Evolutionary conservation across 1,140 invertebrate species (phyloP), one percentile per base, ranked within the genome.

Genomic region (Neodiprion lecontei): DNA sequence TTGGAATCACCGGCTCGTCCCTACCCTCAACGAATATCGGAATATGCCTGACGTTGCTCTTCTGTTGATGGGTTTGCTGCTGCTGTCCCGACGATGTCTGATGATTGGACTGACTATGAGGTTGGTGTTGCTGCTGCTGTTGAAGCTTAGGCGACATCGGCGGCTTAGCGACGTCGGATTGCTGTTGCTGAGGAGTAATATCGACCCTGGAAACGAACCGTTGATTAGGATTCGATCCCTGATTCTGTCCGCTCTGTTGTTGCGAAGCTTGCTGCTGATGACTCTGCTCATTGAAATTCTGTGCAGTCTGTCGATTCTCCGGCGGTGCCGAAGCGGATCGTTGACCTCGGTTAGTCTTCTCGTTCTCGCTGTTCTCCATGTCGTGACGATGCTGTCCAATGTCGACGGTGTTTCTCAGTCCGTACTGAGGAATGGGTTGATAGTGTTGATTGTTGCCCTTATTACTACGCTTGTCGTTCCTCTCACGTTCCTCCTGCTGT

Each of bases 1-100:
- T 92, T 67, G 93, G 91, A 23, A 94, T 89, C 3, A 95, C 91
- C 1, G 94, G 94, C 78, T 93, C 91, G 79, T 95, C 93, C 53
- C 95, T 88, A 23, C 95, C 95, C 86, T 97, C 95, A 0, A 96
- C 94, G 78, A 95, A 95, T 65, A 97, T 97, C 3, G 95, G 95
- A 84, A 97, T 96, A 81, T 95, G 94, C 78, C 95, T 90, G 14
- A 96, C 92, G 67, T 89, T 90, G 48, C 88, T 82, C 11, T 85
- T 80, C 23, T 81, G 79, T 77, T 80, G 80, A 47, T 79, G 76
- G 69, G 77, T 75, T 10, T 80, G 80, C 23, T 72, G 73, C 70
- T 77, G 83, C 76, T 79, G 85, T 76, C 72, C 85, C 73, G 70
- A 83, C 10, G 67, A 81, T 78, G 75, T 84, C 70, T 75, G 79